A percentile compares a stretch with the other conserved stretches of the same genome.
Evolutionary conservation across 2,888 invertebrate species (phyloP).

Genomic region (Acleris cristana): DNA sequence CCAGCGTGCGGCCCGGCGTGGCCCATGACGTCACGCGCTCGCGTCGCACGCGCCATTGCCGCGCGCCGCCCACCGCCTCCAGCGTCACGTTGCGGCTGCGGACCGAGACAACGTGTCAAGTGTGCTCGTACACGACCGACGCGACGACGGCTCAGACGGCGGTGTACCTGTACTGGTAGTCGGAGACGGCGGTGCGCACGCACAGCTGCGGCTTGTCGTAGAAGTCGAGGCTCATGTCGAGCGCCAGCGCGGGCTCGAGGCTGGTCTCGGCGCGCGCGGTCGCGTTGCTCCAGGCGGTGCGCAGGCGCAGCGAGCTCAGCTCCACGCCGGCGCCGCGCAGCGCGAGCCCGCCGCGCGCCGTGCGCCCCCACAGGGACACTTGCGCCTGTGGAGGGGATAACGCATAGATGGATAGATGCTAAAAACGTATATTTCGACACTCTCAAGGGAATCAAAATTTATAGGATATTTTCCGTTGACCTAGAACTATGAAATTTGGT

Average conservation of each 20-base stretch:
- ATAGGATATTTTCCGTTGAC: no score
- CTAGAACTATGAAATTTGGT: no score
- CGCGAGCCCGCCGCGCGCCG: slow-evolving; percentile 46
- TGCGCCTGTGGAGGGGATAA: slow-evolving; percentile 46
- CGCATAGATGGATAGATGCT: no score
- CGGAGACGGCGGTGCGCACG: slow-evolving; percentile 55
- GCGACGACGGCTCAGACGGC: no score
- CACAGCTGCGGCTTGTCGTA: slow-evolving; percentile 63
- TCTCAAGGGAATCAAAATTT: no score
- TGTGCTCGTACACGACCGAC: no score
- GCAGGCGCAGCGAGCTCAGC: slow-evolving; percentile 41
- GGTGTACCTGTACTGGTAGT: slow-evolving; percentile 40
- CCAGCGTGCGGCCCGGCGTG: slow-evolving; percentile 50
- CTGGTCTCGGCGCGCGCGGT: slow-evolving; percentile 38
- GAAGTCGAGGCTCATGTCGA: slow-evolving; percentile 56
- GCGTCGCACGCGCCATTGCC: slow-evolving; percentile 41
- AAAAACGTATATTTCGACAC: no score
- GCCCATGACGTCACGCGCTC: slow-evolving; percentile 18
- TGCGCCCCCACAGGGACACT: slow-evolving; percentile 54
- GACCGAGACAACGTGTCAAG: neutral
- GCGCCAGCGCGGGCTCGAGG: slow-evolving; percentile 54
- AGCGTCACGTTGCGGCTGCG: slow-evolving; percentile 36
- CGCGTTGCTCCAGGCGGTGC: slow-evolving; percentile 38
- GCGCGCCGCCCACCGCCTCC: slow-evolving; percentile 40
- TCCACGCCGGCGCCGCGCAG: slow-evolving; percentile 43